These are phyloP conservation scores for Linurgus olivaceus DNA, from an alignment of 2,797 vertebrate genomes.

Conservation along the genomic window DNA sequence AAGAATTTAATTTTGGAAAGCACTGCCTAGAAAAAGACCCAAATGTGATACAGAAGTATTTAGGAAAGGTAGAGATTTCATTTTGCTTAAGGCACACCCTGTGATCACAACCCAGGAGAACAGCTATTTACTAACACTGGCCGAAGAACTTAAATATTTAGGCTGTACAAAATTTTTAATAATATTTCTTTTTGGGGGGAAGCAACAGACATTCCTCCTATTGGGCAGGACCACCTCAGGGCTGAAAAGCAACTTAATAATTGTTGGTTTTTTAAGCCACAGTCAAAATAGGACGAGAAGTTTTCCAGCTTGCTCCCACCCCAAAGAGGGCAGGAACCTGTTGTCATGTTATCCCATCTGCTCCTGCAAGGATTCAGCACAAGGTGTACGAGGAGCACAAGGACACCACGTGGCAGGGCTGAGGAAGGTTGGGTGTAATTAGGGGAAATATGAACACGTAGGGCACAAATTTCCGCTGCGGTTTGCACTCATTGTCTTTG, in stretches of 20 bases:
- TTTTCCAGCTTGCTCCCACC: neutral
- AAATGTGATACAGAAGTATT: neutral
- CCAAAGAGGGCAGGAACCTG: neutral
- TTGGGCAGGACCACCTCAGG: neutral
- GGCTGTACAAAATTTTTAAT: neutral
- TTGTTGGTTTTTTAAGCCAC: neutral
- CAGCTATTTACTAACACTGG: neutral
- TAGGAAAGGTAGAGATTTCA: neutral
- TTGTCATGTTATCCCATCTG: fast-evolving
- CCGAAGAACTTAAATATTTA: neutral
- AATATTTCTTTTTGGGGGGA: neutral
- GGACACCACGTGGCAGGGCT: neutral
- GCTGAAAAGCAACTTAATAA: neutral
- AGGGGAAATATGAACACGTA: neutral
- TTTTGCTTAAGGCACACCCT: neutral
- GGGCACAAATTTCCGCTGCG: neutral
- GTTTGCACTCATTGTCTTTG: neutral
- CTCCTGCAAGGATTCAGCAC: neutral
- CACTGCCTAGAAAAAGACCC: neutral
- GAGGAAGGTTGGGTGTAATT: neutral
- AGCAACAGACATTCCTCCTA: neutral
- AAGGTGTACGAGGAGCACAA: neutral
- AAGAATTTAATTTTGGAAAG: conserved; percentile 32
- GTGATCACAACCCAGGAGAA: neutral
- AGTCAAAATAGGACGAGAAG: neutral